Base-by-base conservation (phyloP, 2,888 invertebrate species). In the Arge pagana region DNA sequence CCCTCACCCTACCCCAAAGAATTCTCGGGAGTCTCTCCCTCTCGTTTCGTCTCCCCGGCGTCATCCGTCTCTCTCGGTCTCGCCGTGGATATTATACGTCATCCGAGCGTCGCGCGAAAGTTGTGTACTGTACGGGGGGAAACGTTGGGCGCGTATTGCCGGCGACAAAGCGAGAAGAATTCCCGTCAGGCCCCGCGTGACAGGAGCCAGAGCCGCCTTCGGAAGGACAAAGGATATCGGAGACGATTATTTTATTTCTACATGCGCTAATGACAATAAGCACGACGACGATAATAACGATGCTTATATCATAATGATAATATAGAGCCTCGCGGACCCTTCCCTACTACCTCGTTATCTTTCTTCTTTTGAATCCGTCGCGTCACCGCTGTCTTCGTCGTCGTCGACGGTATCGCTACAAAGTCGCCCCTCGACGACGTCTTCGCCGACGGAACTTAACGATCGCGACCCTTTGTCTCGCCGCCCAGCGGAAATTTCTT, bases 181-280 rank as follows among this genome's bases (percentile, higher is more conserved):
- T 15, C 13, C 10, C n/a, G 33, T 24, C 8, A 40, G 30, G 42
- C 8, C 8, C 28, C n/a, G 30, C 35, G 28, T 24, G 28, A 30
- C 43, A 43, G 50, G 21, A 52, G 52, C 37, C 35, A 39, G 33
- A 50, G 53, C 55, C 57, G 54, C 54, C 57, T 56, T 50, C 36
- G 31, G 15, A 18, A 39, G 52, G 62, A 66, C 64, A 65, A 67
- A 63, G 58, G 63, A 52, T 57, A 55, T 55, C 55, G 55, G 36
- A 51, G 59, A 54, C 58, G 62, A 68, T 70, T 69, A 71, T 69
- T 69, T 65, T 69, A 70, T 67, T 68, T 42, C 42, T 70, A 67
- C 63, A 59, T 58, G 64, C 67, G 63, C 63, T 68, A 69, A 71
- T 66, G 69, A 69, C 65, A 63, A 63, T 68, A 63, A 64, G 61